phyloP scores from a whole-genome alignment of 2,113 vertebrate genomes.

The Drymodes brunneopygia region DNA sequence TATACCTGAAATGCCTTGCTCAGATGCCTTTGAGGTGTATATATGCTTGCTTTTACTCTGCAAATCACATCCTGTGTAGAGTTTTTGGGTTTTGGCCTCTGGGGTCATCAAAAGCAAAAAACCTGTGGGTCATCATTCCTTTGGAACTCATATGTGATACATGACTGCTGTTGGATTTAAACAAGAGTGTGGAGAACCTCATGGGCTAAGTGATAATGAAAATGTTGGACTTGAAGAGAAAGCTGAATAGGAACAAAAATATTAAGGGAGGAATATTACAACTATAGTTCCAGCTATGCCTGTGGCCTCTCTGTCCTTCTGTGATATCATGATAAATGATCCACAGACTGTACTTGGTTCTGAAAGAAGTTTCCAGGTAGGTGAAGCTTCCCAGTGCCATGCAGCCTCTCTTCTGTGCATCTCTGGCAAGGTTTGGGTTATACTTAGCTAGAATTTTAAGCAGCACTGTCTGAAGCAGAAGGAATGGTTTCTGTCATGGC shows the following conservation, averaged over 20 bases:
- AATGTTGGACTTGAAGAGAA: not conserved
- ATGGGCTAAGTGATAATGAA: not conserved
- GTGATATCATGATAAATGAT: not conserved
- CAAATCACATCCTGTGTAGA: not conserved
- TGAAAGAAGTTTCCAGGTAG: not conserved
- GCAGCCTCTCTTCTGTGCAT: not conserved
- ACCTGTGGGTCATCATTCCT: fast-evolving
- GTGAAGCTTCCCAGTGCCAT: not conserved
- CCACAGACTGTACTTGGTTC: not conserved
- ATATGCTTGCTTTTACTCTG: not conserved
- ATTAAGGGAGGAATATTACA: not conserved
- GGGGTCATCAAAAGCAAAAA: not conserved
- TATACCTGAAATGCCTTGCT: not conserved
- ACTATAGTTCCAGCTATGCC: not conserved
- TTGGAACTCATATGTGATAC: not conserved
- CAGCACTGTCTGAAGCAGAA: not conserved
- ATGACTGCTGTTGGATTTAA: not conserved
- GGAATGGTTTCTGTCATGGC: not conserved
- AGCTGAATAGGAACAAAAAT: not conserved
- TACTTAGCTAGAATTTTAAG: not conserved
- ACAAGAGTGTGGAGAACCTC: not conserved
- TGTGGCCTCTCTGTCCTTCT: not conserved
- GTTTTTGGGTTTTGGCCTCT: not conserved
- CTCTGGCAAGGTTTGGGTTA: not conserved
- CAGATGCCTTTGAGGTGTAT: not conserved